Evolutionary conservation across 2,113 vertebrate genomes (phyloP).

Genomic region (Pterophyllum scalare): DNA sequence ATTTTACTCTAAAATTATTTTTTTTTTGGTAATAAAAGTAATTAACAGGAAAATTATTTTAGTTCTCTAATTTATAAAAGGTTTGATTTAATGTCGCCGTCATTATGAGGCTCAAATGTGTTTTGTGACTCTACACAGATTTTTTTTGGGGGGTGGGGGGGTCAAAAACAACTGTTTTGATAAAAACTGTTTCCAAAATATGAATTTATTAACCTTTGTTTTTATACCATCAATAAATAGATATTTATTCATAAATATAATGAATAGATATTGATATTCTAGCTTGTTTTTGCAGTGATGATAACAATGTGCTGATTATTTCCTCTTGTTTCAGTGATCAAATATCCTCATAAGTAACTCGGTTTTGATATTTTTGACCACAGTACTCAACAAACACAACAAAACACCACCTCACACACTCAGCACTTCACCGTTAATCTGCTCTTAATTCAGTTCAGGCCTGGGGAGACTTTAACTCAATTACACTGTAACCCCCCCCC

Average conservation of each 20-base stretch:
- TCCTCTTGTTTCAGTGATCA: too few relatives aligned
- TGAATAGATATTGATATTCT: too few relatives aligned
- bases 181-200: neutral
- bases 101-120: neutral
- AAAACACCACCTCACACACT: neutral
- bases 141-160: rapidly evolving
- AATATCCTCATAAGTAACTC: neutral
- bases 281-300: too few relatives aligned
- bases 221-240: too few relatives aligned
- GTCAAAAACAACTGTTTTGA: neutral
- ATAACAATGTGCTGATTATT: too few relatives aligned
- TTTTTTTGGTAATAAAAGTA: neutral
- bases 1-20: neutral
- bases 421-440: slow-evolving; percentile 57
- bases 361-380: neutral
- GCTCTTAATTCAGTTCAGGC: slow-evolving; percentile 57
- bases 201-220: too few relatives aligned
- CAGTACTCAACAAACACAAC: neutral
- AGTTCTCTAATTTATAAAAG: neutral
- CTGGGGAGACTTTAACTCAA: slow-evolving; percentile 59
- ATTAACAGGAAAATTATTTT: neutral
- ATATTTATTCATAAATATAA: too few relatives aligned
- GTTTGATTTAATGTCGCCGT: neutral
- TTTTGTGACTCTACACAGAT: neutral
- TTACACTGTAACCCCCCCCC: slow-evolving; percentile 29